These are phyloP conservation scores for Maniola jurtina DNA, from an alignment of 1,140 invertebrate species.

Conservation along the genomic window DNA sequence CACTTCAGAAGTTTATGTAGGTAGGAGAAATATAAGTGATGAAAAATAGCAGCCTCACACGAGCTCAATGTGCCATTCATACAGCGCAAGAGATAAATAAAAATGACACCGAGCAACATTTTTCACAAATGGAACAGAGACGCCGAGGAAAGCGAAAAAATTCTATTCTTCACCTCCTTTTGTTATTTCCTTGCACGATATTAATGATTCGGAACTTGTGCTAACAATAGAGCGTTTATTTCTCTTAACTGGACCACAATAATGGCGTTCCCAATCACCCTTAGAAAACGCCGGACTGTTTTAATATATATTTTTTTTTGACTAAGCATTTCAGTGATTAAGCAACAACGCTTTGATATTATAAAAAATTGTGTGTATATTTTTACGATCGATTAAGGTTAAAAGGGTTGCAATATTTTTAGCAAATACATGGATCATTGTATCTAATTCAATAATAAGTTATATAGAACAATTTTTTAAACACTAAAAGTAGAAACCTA, in stretches of 20 bases:
- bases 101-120: conserved; percentile 32
- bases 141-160: conserved; percentile 34
- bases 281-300: conserved; percentile 26
- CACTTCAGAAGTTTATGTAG: background rate
- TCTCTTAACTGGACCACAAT: conserved; percentile 37
- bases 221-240: conserved; percentile 40
- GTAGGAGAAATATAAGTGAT: background rate
- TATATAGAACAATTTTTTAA: too few relatives aligned
- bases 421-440: too few relatives aligned
- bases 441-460: too few relatives aligned
- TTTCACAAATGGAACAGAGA: conserved; percentile 33
- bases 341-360: background rate
- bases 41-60: background rate
- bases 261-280: conserved; percentile 26
- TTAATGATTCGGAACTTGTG: conserved; percentile 43
- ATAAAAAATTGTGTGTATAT: background rate
- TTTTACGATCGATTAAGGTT: too few relatives aligned
- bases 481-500: too few relatives aligned
- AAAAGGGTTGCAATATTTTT: too few relatives aligned
- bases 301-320: conserved; percentile 25
- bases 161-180: conserved; percentile 39
- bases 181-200: conserved; percentile 43
- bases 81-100: conserved; percentile 29
- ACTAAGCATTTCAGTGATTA: conserved; percentile 17
- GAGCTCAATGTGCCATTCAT: conserved; percentile 23